Evolutionary conservation across 2,113 vertebrate genomes (phyloP), one percentile per base, ranked within the genome.

Genomic region (Calyptommatus sinebrachiatus): DNA sequence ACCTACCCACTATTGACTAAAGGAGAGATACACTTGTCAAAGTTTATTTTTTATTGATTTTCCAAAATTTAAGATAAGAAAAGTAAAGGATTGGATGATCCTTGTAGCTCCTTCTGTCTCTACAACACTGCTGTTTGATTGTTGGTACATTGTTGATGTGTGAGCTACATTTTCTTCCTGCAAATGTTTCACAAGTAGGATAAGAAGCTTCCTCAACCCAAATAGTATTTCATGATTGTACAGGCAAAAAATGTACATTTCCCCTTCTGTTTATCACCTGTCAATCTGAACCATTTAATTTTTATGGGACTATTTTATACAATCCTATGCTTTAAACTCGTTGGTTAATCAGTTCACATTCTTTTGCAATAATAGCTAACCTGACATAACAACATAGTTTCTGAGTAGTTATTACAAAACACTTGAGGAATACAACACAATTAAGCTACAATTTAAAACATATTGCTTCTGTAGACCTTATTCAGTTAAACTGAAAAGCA

Each of bases 281-380:
- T 12, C 63, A 26, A 65, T 65, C 63, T 80, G 67, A 73, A 88
- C 60, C 10, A 80, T 87, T 87, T 88, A 88, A 88, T 88, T 89
- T 89, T 60, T 41, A 90, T 90, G 73, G 79, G 84, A 85, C 86
- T 70, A 50, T 50, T n/a, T 85, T 73, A 65, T 78, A 63, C 83
- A 83, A 86, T 87, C 72, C 90, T 60, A 82, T 65, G 78, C 85
- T 50, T 84, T 87, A 89, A 91, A 88, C 84, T 76, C 21, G 67
- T 78, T 86, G 69, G 77, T 92, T 87, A 88, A 76, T 73, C 82
- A 87, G 79, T 73, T 86, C 80, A 84, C 88, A 71, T 14, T 5
- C 50, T 35, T 28, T 24, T 6, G 50, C 48, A 79, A 28, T 72
- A 79, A 79, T 26, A 78, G 31, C 68, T 78, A 46, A 35, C 61